phyloP scores from a whole-genome alignment of 2,113 vertebrate genomes.

The Pteropus alecto region DNA sequence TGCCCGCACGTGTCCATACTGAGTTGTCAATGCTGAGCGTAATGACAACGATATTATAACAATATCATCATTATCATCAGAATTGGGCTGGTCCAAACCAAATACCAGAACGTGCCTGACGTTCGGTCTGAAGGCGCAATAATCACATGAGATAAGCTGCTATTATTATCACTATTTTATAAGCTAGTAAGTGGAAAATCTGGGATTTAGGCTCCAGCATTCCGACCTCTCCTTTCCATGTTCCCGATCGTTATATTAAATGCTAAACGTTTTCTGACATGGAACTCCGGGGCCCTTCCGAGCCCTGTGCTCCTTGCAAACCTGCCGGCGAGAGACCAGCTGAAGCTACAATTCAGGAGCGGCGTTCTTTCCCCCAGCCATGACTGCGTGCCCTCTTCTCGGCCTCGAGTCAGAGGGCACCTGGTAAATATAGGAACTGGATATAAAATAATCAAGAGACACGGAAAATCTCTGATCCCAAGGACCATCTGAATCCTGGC shows the following conservation, averaged over 20 bases:
- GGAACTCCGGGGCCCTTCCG: background rate
- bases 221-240: background rate
- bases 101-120: background rate
- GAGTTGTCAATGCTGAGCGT: conserved; percentile 7
- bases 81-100: background rate
- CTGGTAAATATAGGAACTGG: background rate
- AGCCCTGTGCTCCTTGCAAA: background rate
- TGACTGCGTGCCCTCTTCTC: background rate
- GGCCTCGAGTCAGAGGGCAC: background rate
- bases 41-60: background rate
- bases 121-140: background rate
- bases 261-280: background rate
- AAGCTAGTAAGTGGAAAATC: background rate
- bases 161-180: background rate
- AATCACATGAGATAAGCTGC: background rate
- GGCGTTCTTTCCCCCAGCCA: background rate
- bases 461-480: background rate
- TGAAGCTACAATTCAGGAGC: background rate
- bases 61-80: conserved; percentile 16
- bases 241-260: background rate
- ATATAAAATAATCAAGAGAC: background rate
- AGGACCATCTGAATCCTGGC: background rate
- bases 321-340: background rate
- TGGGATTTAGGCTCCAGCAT: background rate
- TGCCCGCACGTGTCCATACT: background rate